A percentile compares a stretch with the other conserved stretches of the same genome.
Conservation (phyloP, 2,113 vertebrate genomes). For the Poecilia latipinna region DNA sequence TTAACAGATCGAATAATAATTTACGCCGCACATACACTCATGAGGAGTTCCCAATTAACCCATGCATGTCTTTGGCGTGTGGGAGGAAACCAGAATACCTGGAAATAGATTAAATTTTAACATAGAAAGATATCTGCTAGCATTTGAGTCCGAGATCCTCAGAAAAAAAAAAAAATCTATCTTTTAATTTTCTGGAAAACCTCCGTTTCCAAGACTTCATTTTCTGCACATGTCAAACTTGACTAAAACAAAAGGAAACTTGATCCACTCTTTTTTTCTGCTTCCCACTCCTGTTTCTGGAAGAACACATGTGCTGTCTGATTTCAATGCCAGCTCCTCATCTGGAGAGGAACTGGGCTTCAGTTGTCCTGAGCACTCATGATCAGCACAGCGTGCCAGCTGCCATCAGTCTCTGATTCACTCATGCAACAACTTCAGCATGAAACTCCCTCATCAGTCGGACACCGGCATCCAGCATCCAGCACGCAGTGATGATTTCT, state of each 20-base stretch:
- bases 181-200: not conserved
- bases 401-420: not conserved
- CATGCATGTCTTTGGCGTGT: not conserved
- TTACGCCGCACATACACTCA: too few species aligned
- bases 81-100: not conserved
- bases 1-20: too few species aligned
- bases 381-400: not conserved
- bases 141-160: too few species aligned
- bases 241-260: not conserved
- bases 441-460: not conserved
- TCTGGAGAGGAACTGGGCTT: not conserved
- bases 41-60: too few species aligned
- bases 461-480: not conserved
- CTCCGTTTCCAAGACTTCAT: not conserved
- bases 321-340: not conserved
- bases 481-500: not conserved
- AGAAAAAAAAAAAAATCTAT: too few species aligned
- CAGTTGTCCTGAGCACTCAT: not conserved
- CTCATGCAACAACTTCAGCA: not conserved
- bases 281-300: not conserved
- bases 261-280: not conserved
- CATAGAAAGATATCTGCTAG: too few species aligned
- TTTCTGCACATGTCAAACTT: not conserved
- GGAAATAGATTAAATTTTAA: too few species aligned
- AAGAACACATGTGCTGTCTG: not conserved